Base-by-base conservation (phyloP, 2,113 vertebrate species). In the Epinephelus cyanopodus region DNA sequence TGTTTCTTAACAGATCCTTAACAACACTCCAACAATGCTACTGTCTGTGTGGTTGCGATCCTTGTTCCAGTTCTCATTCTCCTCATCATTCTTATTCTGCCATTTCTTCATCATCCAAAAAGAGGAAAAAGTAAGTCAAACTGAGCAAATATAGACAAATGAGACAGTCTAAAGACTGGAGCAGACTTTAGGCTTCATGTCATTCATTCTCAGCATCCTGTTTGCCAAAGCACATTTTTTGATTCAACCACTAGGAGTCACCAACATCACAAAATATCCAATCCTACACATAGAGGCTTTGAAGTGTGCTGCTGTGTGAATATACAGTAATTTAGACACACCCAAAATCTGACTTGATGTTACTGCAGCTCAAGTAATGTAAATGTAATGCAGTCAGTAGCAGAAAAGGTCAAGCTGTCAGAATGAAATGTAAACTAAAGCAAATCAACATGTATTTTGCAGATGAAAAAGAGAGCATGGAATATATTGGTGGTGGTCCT, bases 91-190 rank as follows among this genome's bases (percentile, higher is more conserved):
- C 1, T 37, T 18, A 0, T 0, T 27, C 27, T 10, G 47, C 3
- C 6, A 15, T 1, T 63, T 23, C 0, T 6, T 17, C 21, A 1
- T 15, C 0, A 0, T 56, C 33, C 2, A 47, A 27, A 3, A 5
- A 77, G 4, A 76, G 0, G 1, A 45, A 56, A 11, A 54, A 0
- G 74, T 65, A 76, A 76, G 62, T 75, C n/a, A 27, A 42, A 7
- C 27, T 4, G 2, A 18, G 15, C 7, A 23, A 18, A 8, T 27
- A 2, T 27, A 27, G 27, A 27, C 27, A 27, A 27, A 27, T 27
- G 2, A 27, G 27, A 42, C 5, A 23, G 15, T 39, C 62, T 65
- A 0, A 23, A 39, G 39, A 3, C 21, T 6, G 2, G 25, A 27
- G 25, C 6, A 0, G 9, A 6, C 60, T 37, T 61, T 19, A 11